Evolutionary conservation across 2,888 invertebrate genomes (phyloP), one percentile per base, ranked within the genome.

Genomic region (Acrobasis consociella): DNA sequence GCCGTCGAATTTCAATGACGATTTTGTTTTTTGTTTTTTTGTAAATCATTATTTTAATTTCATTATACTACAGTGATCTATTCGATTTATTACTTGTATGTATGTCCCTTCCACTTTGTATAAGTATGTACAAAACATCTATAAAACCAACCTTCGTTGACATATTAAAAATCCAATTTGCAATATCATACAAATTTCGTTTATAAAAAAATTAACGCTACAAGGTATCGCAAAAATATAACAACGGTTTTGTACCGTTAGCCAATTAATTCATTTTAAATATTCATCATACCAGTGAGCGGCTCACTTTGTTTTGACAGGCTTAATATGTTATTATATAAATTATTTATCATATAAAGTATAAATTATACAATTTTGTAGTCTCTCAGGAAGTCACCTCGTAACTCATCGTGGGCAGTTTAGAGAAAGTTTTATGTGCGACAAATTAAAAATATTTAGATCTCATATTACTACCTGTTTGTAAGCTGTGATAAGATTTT

Each of bases 301-400:
- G 55, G 55, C 55, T 15, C 15, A 39, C 39, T 55, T 55, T 55
- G 56, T 56, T 56, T 56, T 56, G 56, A 42, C 56, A 56, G 56
- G 17, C 42, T 39, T 39, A 55, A 55, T 39, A 39, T 16, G 38
- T 39, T 56, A 42, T 42, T 56, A 56, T 39, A 56, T 56, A 42
- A 56, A 56, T 56, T 56, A 56, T 56, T 15, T 42, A 17, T 22
- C 38, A 11, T 22, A 42, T 39, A 42, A 56, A 56, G 17, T 42
- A 42, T 56, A 42, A 56, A 56, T 56, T 42, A 16, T 56, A 17
- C 22, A 42, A 56, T 56, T 56, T 56, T 56, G 22, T 42, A 42
- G 16, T 9, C 10, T 46, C 56, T 56, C 13, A 56, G 17, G 56
- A 56, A 56, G 56, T 42, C 22, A 42, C 42, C 17, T 17, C 42